Percentiles rank a stretch among this genome's conserved stretches.
Conservation (phyloP, 2,797 vertebrate species). For the Macroramphosus scolopax region DNA sequence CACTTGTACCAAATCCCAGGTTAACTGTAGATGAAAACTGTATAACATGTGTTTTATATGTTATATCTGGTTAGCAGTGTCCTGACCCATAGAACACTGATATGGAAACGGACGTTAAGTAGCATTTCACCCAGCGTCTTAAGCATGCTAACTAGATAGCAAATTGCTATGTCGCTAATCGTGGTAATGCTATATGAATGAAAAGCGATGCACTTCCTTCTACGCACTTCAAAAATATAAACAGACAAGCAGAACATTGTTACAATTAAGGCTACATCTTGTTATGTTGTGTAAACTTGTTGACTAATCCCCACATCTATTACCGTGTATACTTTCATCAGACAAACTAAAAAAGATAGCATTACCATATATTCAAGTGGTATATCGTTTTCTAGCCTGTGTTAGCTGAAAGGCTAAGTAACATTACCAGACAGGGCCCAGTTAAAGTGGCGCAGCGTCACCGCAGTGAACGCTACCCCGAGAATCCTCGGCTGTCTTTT, state of each 20-base stretch:
- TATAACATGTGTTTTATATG: accelerated
- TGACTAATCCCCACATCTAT: accelerated
- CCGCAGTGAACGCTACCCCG: conserved; percentile 76
- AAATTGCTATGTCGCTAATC: conserved; percentile 66
- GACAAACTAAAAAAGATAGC: conserved; percentile 37
- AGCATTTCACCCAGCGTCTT: conserved; percentile 31
- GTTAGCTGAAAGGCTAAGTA: conserved; percentile 62
- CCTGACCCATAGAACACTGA: background rate
- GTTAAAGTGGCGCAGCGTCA: conserved; percentile 81
- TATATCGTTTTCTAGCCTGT: conserved; percentile 46
- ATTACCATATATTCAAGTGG: conserved; percentile 46
- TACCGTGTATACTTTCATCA: background rate
- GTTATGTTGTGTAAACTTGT: background rate
- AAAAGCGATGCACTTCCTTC: conserved; percentile 76
- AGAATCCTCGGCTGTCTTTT: conserved; percentile 51
- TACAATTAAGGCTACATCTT: background rate
- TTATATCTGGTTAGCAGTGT: background rate
- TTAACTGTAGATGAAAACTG: accelerated
- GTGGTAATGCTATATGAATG: conserved; percentile 57
- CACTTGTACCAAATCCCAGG: background rate
- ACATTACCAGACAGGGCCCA: conserved; percentile 53
- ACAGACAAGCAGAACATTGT: conserved; percentile 35
- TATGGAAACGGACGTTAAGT: conserved; percentile 21
- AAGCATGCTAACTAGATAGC: conserved; percentile 52
- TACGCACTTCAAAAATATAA: conserved; percentile 77